Percentiles rank a stretch among this genome's conserved stretches.
Evolutionary conservation across 1,140 invertebrate species (phyloP).

Genomic region (Argopecten irradians): DNA sequence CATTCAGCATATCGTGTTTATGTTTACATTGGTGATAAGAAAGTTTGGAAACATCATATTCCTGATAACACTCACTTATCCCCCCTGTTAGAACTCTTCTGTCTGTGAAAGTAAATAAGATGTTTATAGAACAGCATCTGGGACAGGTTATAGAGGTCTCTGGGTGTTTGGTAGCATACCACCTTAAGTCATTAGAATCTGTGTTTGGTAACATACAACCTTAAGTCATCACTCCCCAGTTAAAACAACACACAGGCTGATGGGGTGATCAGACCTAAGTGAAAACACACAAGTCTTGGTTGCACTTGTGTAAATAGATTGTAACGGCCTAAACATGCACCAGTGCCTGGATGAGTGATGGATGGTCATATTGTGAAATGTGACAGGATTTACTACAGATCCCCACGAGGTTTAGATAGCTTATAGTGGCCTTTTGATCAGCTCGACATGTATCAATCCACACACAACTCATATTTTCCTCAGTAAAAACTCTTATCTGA

Average conservation of each 20-base stretch:
- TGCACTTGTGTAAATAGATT: not conserved
- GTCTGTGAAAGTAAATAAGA: slow-evolving; percentile 9
- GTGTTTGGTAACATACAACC: slow-evolving; percentile 9
- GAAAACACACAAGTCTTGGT: not conserved
- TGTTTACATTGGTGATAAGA: not conserved
- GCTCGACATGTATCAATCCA: not conserved
- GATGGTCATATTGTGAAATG: not conserved
- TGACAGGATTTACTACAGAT: not conserved
- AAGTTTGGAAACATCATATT: not conserved
- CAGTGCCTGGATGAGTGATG: not conserved
- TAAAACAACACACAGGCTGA: not conserved
- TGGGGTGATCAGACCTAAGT: not conserved
- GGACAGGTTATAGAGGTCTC: not conserved
- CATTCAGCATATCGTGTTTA: not conserved
- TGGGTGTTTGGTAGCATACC: not conserved
- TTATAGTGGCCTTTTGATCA: not conserved
- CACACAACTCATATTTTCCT: not conserved
- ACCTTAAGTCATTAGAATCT: slow-evolving; percentile 3
- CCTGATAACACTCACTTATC: not conserved
- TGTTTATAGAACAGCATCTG: slow-evolving; percentile 6
- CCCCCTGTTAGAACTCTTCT: not conserved
- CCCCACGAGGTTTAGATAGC: not conserved
- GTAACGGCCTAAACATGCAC: not conserved
- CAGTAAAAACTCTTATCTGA: not conserved
- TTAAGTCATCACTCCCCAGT: not conserved